These are phyloP conservation scores for Phaedon cochleariae DNA, from an alignment of 2,888 invertebrate genomes.

Conservation along the genomic window DNA sequence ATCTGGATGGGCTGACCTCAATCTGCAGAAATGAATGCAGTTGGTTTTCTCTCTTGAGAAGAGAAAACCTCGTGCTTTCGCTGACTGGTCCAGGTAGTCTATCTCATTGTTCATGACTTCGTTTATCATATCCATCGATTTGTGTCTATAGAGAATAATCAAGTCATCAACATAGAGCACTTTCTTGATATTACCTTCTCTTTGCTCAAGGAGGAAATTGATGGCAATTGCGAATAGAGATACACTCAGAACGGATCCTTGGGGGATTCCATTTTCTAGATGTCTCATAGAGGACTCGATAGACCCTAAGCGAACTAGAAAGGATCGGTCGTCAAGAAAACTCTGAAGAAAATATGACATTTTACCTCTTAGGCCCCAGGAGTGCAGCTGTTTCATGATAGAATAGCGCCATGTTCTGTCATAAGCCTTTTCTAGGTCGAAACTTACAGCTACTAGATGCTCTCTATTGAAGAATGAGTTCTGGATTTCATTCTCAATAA, in stretches of 20 bases:
- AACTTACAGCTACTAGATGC: constrained; percentile 14
- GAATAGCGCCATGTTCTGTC: constrained; percentile 30
- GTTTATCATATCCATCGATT: neutral
- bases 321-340: constrained; percentile 11
- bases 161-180: neutral
- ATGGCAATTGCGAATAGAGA: constrained; percentile 32
- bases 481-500: constrained; percentile 10
- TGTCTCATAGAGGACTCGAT: neutral
- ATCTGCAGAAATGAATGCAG: neutral
- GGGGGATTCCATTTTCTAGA: constrained; percentile 35
- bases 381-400: constrained; percentile 24
- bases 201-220: constrained; percentile 15
- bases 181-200: neutral
- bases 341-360: constrained; percentile 14
- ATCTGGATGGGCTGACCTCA: neutral
- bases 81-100: neutral
- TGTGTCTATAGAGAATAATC: neutral
- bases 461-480: constrained; percentile 4
- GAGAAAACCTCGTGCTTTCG: neutral
- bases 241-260: constrained; percentile 32
- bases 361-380: constrained; percentile 33
- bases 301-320: neutral
- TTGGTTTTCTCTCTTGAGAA: neutral
- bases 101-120: neutral
- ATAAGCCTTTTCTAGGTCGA: constrained; percentile 19